Percentiles rank a stretch among this genome's conserved stretches.
phyloP scores from a whole-genome alignment of 2,888 invertebrate genomes.

The Cataglyphis cursor region DNA sequence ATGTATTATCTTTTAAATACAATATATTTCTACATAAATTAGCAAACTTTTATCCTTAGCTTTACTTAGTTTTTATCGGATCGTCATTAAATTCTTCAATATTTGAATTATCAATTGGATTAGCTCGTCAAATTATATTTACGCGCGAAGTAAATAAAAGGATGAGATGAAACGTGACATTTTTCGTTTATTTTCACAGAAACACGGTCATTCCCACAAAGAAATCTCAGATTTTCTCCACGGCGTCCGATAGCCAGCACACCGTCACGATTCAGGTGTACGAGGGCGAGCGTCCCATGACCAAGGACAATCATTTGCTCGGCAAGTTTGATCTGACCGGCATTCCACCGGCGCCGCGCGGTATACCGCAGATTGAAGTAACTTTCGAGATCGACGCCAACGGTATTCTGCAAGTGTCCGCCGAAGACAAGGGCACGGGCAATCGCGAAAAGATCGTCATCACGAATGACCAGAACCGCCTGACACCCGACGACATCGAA shows the following conservation, averaged over 20 bases:
- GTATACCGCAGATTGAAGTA: slow-evolving; percentile 97
- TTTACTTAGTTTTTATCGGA: neutral
- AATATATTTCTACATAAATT: neutral
- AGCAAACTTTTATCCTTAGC: neutral
- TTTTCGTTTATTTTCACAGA: slow-evolving; percentile 84
- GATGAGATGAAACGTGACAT: neutral
- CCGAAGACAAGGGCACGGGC: slow-evolving; percentile 99
- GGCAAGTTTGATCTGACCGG: slow-evolving; percentile 99
- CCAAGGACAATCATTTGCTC: slow-evolving; percentile 99
- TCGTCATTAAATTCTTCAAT: slow-evolving; percentile 4
- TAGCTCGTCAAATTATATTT: neutral
- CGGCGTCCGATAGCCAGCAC: slow-evolving; percentile 99
- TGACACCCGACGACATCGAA: slow-evolving; percentile 99
- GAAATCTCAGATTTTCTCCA: slow-evolving; percentile 99
- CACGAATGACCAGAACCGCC: slow-evolving; percentile 98
- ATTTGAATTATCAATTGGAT: neutral
- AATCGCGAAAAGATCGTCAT: slow-evolving; percentile 99
- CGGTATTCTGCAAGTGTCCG: slow-evolving; percentile 97
- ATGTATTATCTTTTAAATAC: neutral
- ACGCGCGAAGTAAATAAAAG: neutral
- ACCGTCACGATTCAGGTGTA: slow-evolving; percentile 99
- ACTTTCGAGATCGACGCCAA: slow-evolving; percentile 98
- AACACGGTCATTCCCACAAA: slow-evolving; percentile 99
- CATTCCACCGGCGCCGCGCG: slow-evolving; percentile 97
- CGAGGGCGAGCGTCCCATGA: slow-evolving; percentile 99